Evolutionary conservation across 2,888 invertebrate species (phyloP).

Genomic region (Ormyrus labotus): DNA sequence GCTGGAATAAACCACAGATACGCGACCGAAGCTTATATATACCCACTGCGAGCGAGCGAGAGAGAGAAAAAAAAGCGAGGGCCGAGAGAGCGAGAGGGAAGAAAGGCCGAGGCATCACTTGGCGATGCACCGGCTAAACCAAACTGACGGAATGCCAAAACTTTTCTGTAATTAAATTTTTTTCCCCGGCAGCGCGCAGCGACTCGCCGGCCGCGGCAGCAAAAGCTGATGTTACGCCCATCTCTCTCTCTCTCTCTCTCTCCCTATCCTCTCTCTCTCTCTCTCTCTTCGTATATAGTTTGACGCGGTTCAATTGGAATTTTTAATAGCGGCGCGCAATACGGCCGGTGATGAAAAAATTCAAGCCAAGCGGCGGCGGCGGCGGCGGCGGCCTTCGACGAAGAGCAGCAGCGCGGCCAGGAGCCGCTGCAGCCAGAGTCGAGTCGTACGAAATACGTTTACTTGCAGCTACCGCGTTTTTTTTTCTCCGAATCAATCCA

Average conservation of each 20-base stretch:
- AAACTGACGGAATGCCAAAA: constrained; percentile 76
- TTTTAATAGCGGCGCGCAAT: constrained; percentile 40
- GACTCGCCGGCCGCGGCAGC: background rate
- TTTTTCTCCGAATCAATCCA: background rate
- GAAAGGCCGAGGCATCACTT: constrained; percentile 55
- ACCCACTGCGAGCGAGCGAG: constrained; percentile 3
- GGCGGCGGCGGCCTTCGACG: no score
- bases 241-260: constrained; percentile 1
- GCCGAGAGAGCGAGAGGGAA: constrained; percentile 20
- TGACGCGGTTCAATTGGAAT: constrained; percentile 51
- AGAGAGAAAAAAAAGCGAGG: constrained; percentile 24
- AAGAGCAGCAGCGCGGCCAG: background rate
- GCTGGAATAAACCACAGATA: constrained; percentile 74
- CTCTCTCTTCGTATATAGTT: constrained; percentile 57
- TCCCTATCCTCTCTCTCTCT: constrained; percentile 52
- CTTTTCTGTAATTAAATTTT: constrained; percentile 76
- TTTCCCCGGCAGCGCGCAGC: constrained; percentile 57
- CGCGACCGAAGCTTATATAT: constrained; percentile 62
- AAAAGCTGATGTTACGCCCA: constrained; percentile 41
- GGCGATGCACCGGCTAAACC: constrained; percentile 68
- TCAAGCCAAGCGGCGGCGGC: background rate
- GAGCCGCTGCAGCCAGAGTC: background rate
- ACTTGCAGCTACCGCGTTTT: background rate
- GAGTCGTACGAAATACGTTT: background rate
- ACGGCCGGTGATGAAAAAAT: constrained; percentile 20